phyloP scores from a whole-genome alignment of 2,888 invertebrate species.

The Gerris lacustris region DNA sequence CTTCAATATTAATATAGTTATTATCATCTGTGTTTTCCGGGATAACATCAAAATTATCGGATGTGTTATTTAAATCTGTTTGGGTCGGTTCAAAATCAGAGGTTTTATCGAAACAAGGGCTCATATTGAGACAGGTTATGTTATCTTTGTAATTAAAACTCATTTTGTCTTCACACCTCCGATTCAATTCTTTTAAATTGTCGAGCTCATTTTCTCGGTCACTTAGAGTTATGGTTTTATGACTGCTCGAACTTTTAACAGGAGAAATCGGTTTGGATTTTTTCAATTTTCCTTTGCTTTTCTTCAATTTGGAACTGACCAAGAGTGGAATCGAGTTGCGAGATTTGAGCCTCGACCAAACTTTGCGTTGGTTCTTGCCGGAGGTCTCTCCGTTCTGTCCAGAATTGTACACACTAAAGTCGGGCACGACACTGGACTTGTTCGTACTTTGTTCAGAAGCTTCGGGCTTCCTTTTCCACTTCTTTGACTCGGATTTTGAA shows the following conservation, averaged over 20 bases:
- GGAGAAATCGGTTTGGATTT: not conserved
- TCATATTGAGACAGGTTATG: not conserved
- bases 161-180: not conserved
- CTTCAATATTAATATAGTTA: too few relatives aligned
- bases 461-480: not conserved
- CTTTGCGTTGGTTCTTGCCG: too few relatives aligned
- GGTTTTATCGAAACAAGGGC: not conserved
- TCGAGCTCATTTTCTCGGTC: not conserved
- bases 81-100: not conserved
- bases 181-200: not conserved
- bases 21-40: too few relatives aligned
- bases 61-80: too few relatives aligned
- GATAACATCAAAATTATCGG: too few relatives aligned
- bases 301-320: not conserved
- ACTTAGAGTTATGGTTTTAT: not conserved
- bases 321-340: too few relatives aligned
- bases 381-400: too few relatives aligned
- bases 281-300: not conserved
- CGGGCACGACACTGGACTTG: too few relatives aligned
- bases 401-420: too few relatives aligned
- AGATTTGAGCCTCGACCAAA: too few relatives aligned
- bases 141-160: not conserved
- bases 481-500: not conserved
- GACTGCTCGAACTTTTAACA: constrained; percentile 7
- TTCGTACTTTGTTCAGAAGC: too few relatives aligned